These are phyloP conservation scores for Eupelmus urozonus DNA, from an alignment of 2,888 invertebrate species.

Conservation along the genomic window DNA sequence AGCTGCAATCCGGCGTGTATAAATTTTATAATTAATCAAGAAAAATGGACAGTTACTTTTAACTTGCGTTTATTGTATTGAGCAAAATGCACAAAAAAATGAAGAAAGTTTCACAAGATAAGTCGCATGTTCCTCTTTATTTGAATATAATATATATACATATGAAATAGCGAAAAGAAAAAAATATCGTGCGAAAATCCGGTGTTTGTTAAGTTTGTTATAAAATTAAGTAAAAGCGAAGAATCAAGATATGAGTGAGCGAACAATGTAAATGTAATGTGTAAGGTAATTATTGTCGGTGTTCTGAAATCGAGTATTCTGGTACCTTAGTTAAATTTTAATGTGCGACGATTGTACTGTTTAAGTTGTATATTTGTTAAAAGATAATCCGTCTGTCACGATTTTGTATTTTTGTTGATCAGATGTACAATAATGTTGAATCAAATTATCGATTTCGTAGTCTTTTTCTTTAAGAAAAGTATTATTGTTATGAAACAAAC, in stretches of 20 bases:
- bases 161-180: constrained; percentile 16
- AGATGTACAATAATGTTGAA: neutral
- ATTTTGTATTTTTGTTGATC: constrained; percentile 20
- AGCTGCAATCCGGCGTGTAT: constrained; percentile 29
- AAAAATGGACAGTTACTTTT: constrained; percentile 6
- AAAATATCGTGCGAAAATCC: constrained; percentile 20
- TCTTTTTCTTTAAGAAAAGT: constrained; percentile 5
- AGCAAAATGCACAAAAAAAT: constrained; percentile 41
- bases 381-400: constrained; percentile 32
- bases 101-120: constrained; percentile 44
- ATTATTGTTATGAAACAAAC: constrained; percentile 19
- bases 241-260: constrained; percentile 21
- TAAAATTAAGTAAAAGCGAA: constrained; percentile 40
- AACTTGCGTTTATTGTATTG: constrained; percentile 19
- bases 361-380: constrained; percentile 44
- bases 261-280: constrained; percentile 44
- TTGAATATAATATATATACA: constrained; percentile 26
- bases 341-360: constrained; percentile 28
- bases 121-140: constrained; percentile 48
- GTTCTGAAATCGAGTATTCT: constrained; percentile 45
- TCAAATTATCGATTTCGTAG: too few species aligned
- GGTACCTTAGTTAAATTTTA: constrained; percentile 28
- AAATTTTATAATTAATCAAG: constrained; percentile 19
- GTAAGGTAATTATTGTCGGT: constrained; percentile 33
- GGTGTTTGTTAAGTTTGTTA: constrained; percentile 48